phyloP scores from a whole-genome alignment of 2,888 invertebrate genomes.

The Hydriomena furcata region DNA sequence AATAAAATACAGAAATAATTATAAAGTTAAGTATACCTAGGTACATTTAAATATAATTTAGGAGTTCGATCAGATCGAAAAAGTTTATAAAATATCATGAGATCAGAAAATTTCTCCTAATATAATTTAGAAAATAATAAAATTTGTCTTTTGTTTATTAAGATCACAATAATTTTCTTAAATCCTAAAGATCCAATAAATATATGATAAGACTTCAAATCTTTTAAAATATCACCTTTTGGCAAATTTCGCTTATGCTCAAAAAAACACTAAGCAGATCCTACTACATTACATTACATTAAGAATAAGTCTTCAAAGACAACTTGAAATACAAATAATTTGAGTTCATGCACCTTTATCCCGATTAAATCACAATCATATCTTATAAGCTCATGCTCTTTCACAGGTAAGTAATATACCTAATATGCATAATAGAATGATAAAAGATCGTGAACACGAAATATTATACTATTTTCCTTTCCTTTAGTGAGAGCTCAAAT shows the following conservation, averaged over 20 bases:
- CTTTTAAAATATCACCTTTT: neutral
- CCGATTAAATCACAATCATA: neutral
- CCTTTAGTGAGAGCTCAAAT: conserved; percentile 1
- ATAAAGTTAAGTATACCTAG: neutral
- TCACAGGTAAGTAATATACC: neutral
- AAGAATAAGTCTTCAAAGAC: neutral
- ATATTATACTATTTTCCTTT: neutral
- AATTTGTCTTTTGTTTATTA: neutral
- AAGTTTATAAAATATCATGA: conserved; percentile 6
- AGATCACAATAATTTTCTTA: conserved; percentile 2
- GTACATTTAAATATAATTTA: neutral
- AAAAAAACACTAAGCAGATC: conserved; percentile 1
- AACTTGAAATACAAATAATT: neutral
- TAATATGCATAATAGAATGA: neutral
- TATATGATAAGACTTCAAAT: neutral
- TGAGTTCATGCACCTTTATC: neutral
- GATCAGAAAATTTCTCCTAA: conserved; percentile 2
- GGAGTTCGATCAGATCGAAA: conserved; percentile 9
- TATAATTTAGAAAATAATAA: conserved; percentile 3
- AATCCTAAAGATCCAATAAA: conserved; percentile 1
- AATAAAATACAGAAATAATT: no score
- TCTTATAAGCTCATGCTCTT: conserved; percentile 6
- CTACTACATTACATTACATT: neutral
- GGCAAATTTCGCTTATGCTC: neutral
- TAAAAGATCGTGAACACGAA: neutral